Base-by-base conservation (phyloP, 2,888 invertebrate genomes). In the Rhorus exstirpatorius region DNA sequence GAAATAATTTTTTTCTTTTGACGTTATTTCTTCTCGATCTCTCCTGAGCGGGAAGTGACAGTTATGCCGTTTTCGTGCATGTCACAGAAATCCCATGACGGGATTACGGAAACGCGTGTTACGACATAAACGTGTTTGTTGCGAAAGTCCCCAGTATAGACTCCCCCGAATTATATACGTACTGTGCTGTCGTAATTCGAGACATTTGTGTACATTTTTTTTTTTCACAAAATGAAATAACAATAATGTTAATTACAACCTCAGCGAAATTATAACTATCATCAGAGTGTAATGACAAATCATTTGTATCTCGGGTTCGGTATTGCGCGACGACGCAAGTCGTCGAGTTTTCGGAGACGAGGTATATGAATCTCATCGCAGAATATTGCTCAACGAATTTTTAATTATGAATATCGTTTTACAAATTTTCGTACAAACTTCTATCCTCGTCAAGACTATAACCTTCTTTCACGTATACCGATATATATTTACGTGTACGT, bases 61-160 rank as follows among this genome's bases (percentile, higher is more conserved):
- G 31, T 51, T 38, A 26, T 35, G 41, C 17, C 53, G 51, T 60
- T 26, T 60, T 60, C 41, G 44, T 21, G 19, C 44, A n/a, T n/a
- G 51, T 51, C 60, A 49, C 71, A 72, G 81, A 67, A 81, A 72
- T 35, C 58, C 53, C 44, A 19, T 35, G 51, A 58, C 7, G 12
- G 35, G 38, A 31, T 12, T 10, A 46, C 55, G 75, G 55, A 58
- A 67, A 58, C 35, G 14, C 14, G 19, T 44, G n/a, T 17, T 49
- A 12, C 38, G 58, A 12, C 3, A 19, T 53, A 21, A 68, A 65
- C 65, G 53, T 19, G 31, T 68, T 60, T 49, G n/a, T 21, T 21
- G 44, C 55, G 31, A 49, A 46, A 19, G 44, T 4, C 58, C 10
- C 12, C 21, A 12, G 41, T 8, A 44, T 44, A 41, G 55, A 41